Evolutionary conservation across 2,888 invertebrate species (phyloP).

Genomic region (Drosophila lutescens): DNA sequence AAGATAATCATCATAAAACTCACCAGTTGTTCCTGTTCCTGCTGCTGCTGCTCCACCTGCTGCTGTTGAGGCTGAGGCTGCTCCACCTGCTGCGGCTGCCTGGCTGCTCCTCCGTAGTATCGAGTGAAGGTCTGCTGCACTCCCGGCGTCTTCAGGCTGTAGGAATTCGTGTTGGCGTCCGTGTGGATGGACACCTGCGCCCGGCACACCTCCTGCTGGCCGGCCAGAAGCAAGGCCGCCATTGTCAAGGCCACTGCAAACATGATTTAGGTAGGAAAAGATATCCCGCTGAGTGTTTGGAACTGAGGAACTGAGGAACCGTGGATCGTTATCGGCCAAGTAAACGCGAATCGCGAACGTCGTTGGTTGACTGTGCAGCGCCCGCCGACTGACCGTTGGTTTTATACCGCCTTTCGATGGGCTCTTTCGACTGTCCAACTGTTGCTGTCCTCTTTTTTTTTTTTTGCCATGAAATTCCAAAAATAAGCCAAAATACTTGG

Average conservation of each 20-base stretch:
- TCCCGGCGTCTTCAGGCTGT: constrained; percentile 82
- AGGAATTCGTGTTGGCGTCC: constrained; percentile 83
- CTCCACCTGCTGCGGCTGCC: constrained; percentile 44
- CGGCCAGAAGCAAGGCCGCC: constrained; percentile 39
- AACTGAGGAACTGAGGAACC: background rate
- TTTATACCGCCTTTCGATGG: constrained; percentile 51
- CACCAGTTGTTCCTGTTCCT: constrained; percentile 44
- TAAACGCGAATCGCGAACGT: constrained; percentile 3
- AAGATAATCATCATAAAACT: constrained; percentile 14
- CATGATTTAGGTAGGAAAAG: constrained; percentile 21
- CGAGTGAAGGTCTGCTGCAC: constrained; percentile 83
- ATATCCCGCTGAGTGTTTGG: constrained; percentile 14
- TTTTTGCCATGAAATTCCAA: background rate
- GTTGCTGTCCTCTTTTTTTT: background rate
- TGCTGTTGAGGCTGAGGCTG: constrained; percentile 36
- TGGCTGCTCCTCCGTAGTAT: constrained; percentile 79
- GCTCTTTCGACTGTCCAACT: background rate
- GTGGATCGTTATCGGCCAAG: constrained; percentile 1
- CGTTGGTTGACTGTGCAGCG: constrained; percentile 54
- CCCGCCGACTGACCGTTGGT: constrained; percentile 44
- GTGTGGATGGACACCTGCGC: constrained; percentile 83
- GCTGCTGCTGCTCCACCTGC: background rate
- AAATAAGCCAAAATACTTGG: background rate
- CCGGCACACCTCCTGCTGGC: constrained; percentile 54
- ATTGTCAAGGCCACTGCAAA: constrained; percentile 30